Evolutionary conservation across 2,888 invertebrate genomes (phyloP), one percentile per base, ranked within the genome.

Genomic region (Strigamia crassipes): DNA sequence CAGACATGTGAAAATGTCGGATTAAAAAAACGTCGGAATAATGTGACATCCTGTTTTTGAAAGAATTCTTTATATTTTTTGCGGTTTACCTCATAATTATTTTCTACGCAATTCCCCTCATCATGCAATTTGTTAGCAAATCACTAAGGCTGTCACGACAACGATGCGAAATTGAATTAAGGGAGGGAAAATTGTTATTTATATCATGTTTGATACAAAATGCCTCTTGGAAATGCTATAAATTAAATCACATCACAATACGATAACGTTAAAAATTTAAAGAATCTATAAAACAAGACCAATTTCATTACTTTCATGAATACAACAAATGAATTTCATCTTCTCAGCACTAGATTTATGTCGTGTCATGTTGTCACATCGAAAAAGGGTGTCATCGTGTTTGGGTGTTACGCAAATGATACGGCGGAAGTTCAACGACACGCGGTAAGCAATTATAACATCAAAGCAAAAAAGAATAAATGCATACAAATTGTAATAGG

Each of bases 381-480:
- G 51, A 9, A 51, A 51, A 46, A n/a, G n/a, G 51, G n/a, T 51
- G 51, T 51, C 51, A 51, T 51, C 51, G 51, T 51, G 51, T 51
- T 51, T 4, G 42, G 51, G 51, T 51, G 51, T 51, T 51, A 51
- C n/a, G 51, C 51, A 51, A 51, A 51, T 18, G n/a, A 51, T 51
- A 51, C 51, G n/a, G n/a, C 51, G 51, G 51, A 51, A 51, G 51
- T 51, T 51, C 51, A 51, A 51, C 18, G 51, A 51, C 51, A 51
- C 18, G 51, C 51, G 51, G 51, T 51, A n/a, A 51, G n/a, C 51
- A 51, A 51, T 51, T 51, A 51, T 51, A 15, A n/a, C n/a, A n/a
- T 51, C n/a, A 51, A 51, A 51, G 51, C 2, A 51, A 51, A 42
- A 51, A 51, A 51, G 51, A 4, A 12, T 6, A 42, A 42, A 10